These are phyloP conservation scores for Cervus canadensis DNA, from an alignment of 2,113 vertebrate genomes.

Conservation along the genomic window DNA sequence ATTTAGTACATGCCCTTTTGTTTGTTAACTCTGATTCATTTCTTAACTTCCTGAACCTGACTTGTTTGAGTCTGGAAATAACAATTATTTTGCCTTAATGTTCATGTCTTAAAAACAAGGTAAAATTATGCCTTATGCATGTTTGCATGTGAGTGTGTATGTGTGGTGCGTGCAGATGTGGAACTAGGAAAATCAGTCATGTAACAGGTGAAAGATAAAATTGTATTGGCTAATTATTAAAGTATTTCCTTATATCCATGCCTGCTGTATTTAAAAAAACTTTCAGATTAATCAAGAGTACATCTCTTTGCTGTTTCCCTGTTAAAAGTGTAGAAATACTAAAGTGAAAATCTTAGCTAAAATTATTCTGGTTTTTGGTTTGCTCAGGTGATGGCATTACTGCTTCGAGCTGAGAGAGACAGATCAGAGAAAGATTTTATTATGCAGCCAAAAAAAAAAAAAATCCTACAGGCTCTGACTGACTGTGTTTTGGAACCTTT, in stretches of 20 bases:
- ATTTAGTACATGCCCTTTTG: neutral
- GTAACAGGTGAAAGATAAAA: slow-evolving; percentile 57
- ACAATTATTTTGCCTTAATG: slow-evolving; percentile 27
- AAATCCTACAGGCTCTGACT: neutral
- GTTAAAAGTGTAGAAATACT: slow-evolving; percentile 19
- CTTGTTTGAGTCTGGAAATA: slow-evolving; percentile 33
- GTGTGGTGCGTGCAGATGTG: slow-evolving; percentile 11
- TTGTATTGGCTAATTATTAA: slow-evolving; percentile 11
- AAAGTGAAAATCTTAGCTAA: slow-evolving; percentile 32
- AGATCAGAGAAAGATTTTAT: slow-evolving; percentile 55
- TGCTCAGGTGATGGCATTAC: slow-evolving; percentile 65
- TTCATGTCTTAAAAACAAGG: slow-evolving; percentile 17
- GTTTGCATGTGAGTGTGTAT: neutral
- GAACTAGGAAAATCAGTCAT: neutral
- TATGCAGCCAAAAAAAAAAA: slow-evolving; percentile 25
- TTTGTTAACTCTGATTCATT: slow-evolving; percentile 30
- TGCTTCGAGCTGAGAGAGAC: slow-evolving; percentile 34
- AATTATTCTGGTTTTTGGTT: slow-evolving; percentile 41
- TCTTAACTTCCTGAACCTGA: slow-evolving; percentile 48
- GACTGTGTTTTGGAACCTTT: slow-evolving; percentile 55
- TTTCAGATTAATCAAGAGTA: slow-evolving; percentile 11
- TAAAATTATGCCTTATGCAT: neutral
- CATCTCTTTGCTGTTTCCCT: neutral
- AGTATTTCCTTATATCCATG: neutral
- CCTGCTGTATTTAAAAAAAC: neutral